Evolutionary conservation across 2,888 invertebrate genomes (phyloP), one percentile per base, ranked within the genome.

Genomic region (Lasius platythorax): DNA sequence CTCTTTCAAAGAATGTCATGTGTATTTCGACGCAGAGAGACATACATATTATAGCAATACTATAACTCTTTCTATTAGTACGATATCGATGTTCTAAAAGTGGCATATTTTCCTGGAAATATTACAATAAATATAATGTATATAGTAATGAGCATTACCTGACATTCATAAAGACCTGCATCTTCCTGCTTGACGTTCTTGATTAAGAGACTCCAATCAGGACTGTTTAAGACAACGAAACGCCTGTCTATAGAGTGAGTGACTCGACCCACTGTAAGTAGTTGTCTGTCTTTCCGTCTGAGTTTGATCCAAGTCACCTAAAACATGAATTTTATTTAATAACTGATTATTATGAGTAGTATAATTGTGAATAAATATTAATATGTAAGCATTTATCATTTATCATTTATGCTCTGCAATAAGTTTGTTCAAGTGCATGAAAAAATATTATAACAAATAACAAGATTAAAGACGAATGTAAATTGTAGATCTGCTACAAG

Each of bases 121-220:
- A 28, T 64, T 9, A 84, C 5, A 53, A 53, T 53, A 18, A 53
- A 53, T 8, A 5, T 50, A 18, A 46, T 15, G 6, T 18, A 50
- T 18, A 50, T 18, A 50, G 4, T 18, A 50, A 6, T n/a, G 50
- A 53, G 4, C 40, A 15, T 91, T 89, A 95, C 94, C 93, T 95
- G 95, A 88, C 95, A 95, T 90, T 95, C 95, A 88, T 95, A 95
- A 4, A 95, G 89, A 3, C 95, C 95, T 76, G 95, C 95, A 74
- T 95, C 95, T 58, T 94, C 92, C 23, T 91, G 92, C 74, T 93
- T 94, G 11, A 95, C 94, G 82, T 93, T 95, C 85, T 94, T 94
- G 70, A 95, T 95, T 86, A 95, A 93, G 3, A 95, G 91, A 28
- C 95, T 94, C 95, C 95, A 95, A 89, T 95, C 95, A 2, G 90